A percentile compares a stretch with the other conserved stretches of the same genome.
phyloP scores from a whole-genome alignment of 1,140 invertebrate species.

The Drosophila bifasciata region DNA sequence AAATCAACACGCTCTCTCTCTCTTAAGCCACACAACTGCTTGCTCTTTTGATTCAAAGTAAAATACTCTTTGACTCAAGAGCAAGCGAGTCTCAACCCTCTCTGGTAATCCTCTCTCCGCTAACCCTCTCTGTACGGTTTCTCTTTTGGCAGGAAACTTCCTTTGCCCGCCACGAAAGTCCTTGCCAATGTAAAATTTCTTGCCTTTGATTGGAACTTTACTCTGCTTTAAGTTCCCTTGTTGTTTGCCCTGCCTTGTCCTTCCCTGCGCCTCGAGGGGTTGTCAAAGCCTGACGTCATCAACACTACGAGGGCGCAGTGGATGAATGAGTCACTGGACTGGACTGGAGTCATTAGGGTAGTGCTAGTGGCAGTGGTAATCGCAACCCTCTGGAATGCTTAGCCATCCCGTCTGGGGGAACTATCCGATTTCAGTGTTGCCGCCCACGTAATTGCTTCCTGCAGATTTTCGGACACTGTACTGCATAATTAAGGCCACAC shows the following conservation, averaged over 20 bases:
- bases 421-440: constrained; percentile 71
- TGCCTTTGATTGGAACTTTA: constrained; percentile 69
- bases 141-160: constrained; percentile 46
- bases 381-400: constrained; percentile 23
- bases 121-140: too few relatives aligned
- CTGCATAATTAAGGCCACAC: constrained; percentile 68
- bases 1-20: constrained; percentile 3
- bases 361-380: background rate
- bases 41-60: constrained; percentile 42
- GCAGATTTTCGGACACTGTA: constrained; percentile 69
- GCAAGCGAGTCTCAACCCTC: constrained; percentile 21
- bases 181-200: constrained; percentile 56
- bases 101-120: constrained; percentile 2
- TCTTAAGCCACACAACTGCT: constrained; percentile 33
- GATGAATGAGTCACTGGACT: constrained; percentile 71
- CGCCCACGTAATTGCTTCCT: constrained; percentile 80
- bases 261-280: background rate
- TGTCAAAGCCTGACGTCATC: constrained; percentile 70
- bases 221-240: background rate
- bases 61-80: constrained; percentile 34
- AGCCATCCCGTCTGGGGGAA: constrained; percentile 40
- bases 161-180: constrained; percentile 2
- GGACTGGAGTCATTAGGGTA: constrained; percentile 4
- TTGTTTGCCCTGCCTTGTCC: constrained; percentile 7
- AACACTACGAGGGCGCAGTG: constrained; percentile 43